These are phyloP conservation scores for Drosophila equinoxialis DNA, from an alignment of 1,140 invertebrate genomes.

Conservation along the genomic window DNA sequence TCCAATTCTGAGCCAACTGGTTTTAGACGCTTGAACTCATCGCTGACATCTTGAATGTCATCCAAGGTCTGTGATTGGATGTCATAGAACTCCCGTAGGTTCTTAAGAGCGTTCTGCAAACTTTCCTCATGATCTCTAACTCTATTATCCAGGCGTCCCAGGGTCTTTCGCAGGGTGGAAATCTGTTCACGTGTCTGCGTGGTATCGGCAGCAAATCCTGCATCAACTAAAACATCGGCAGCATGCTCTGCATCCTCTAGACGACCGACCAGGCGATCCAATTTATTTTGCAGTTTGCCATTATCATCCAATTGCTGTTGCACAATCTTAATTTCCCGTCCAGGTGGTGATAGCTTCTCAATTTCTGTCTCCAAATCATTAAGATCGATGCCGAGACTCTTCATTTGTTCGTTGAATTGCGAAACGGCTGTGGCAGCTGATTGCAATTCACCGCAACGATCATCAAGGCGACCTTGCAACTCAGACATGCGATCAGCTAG, in stretches of 20 bases:
- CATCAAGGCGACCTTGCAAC: constrained; percentile 90
- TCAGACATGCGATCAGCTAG: constrained; percentile 91
- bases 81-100: constrained; percentile 93
- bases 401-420: constrained; percentile 94
- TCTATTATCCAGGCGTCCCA: constrained; percentile 90
- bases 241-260: constrained; percentile 88
- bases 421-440: constrained; percentile 93
- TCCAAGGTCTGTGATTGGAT: constrained; percentile 89
- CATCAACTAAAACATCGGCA: constrained; percentile 91
- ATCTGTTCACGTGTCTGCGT: constrained; percentile 90
- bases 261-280: constrained; percentile 87
- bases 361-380: constrained; percentile 92
- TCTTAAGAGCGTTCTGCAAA: constrained; percentile 88
- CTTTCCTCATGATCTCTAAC: constrained; percentile 88
- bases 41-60: constrained; percentile 90
- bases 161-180: constrained; percentile 89
- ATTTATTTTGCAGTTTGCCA: constrained; percentile 87
- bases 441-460: constrained; percentile 91
- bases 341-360: constrained; percentile 92
- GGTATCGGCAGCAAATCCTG: constrained; percentile 92
- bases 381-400: constrained; percentile 89
- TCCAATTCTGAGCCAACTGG: constrained; percentile 95
- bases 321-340: constrained; percentile 93
- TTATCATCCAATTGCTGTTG: constrained; percentile 93
- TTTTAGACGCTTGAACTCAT: constrained; percentile 91